Conservation (phyloP, 2,113 vertebrate species). For the Motacilla alba region DNA sequence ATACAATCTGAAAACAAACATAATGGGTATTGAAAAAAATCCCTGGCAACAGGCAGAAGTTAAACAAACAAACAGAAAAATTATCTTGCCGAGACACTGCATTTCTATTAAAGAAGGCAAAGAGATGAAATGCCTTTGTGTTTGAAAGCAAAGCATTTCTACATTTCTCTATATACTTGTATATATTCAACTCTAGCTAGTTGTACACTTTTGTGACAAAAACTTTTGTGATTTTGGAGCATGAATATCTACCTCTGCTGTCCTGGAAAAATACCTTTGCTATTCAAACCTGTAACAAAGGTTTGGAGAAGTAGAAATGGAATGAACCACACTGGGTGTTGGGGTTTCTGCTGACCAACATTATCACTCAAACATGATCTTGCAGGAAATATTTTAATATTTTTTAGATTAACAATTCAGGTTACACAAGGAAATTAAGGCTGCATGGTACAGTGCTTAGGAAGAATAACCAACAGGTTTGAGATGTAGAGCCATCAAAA, state of each 20-base stretch:
- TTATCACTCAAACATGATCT: background rate
- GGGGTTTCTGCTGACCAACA: background rate
- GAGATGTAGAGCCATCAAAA: constrained; percentile 13
- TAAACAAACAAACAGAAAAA: constrained; percentile 37
- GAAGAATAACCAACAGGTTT: background rate
- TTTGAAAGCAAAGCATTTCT: background rate
- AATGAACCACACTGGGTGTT: background rate
- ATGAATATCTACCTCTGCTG: background rate
- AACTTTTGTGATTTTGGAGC: background rate
- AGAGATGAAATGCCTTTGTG: background rate
- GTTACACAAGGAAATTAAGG: background rate
- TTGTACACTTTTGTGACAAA: background rate
- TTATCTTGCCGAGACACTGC: background rate
- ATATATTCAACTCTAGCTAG: background rate
- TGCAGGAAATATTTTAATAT: constrained; percentile 14
- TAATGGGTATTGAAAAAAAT: constrained; percentile 9
- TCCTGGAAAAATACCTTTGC: constrained; percentile 2
- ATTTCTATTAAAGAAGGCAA: background rate
- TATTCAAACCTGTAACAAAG: constrained; percentile 28
- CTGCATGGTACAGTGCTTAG: background rate
- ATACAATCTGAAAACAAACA: constrained; percentile 17
- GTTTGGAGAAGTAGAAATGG: background rate
- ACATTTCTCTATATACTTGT: background rate
- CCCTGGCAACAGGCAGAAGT: background rate
- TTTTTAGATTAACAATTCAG: constrained; percentile 39